Evolutionary conservation across 1,140 invertebrate species (phyloP), one percentile per base, ranked within the genome.

Genomic region (Araneus ventricosus): DNA sequence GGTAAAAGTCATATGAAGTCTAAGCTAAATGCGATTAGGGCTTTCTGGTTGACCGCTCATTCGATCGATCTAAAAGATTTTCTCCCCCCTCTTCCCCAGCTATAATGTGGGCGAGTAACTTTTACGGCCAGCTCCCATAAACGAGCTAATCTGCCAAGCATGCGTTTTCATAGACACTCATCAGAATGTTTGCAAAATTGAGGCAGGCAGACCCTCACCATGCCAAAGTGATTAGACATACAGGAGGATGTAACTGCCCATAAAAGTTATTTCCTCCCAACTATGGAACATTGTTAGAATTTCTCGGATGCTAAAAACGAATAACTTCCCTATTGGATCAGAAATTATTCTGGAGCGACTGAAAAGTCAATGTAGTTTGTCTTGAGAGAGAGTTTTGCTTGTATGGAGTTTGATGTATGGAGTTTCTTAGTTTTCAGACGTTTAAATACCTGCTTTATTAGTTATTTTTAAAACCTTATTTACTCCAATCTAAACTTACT

Each of bases 111-210:
- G 27, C 6, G 63, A 67, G 27, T 67, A 67, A 67, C 70, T 37
- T 75, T 37, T 75, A 75, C 34, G 14, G 70, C 70, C 70, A 75
- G 14, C 70, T 75, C 30, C 70, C 70, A 75, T 75, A 75, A 75
- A 75, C 17, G 30, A 5, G 30, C 70, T 34, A 4, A 34, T 20
- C 70, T 17, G 14, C 67, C 27, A 30, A 75, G 30, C 27, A 37
- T 75, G 20, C 30, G 17, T 75, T 75, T 75, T 75, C 34, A 75
- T 75, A 75, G 30, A 75, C 70, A 34, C 70, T 34, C 70, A 75
- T 75, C 20, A 75, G 70, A 75, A 75, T 75, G 70, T 75, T 75
- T 75, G 70, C 20, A 75, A 75, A 75, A 30, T 75, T 75, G 30
- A 75, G 30, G 70, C 34, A 75, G 70, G 34, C 37, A 75, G 14